Percentiles rank a stretch among this genome's conserved stretches.
These are phyloP conservation scores for Cheilosia urbana DNA, from an alignment of 2,888 invertebrate genomes.

Conservation along the genomic window DNA sequence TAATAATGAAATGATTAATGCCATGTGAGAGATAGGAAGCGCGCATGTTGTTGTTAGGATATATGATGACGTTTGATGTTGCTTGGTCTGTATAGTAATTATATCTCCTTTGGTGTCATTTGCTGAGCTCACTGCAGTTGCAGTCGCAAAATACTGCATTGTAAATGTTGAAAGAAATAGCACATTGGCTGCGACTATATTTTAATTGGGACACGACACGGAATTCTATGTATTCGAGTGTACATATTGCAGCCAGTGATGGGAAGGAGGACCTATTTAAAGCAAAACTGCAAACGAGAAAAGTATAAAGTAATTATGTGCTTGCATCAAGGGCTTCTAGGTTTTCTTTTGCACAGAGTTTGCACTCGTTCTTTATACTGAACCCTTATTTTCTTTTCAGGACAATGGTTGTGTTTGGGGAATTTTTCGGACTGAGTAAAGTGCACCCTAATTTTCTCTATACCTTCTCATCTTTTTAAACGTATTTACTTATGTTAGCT, in stretches of 20 bases:
- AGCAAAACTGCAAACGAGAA: conserved; percentile 11
- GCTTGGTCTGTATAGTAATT: not conserved
- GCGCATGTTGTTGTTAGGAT: conserved; percentile 40
- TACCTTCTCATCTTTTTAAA: too few relatives aligned
- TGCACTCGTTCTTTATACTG: not conserved
- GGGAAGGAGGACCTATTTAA: conserved; percentile 7
- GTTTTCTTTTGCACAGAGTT: not conserved
- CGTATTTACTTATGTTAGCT: too few relatives aligned
- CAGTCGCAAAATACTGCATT: conserved; percentile 26
- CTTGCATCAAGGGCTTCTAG: conserved; percentile 10
- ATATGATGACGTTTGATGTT: conserved; percentile 33
- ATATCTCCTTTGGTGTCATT: conserved; percentile 12
- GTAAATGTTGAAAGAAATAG: conserved; percentile 11
- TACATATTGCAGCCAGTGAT: too few relatives aligned
- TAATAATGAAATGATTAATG: conserved; percentile 71
- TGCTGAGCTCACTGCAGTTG: conserved; percentile 26
- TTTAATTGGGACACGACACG: conserved; percentile 39
- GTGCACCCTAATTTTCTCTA: too few relatives aligned
- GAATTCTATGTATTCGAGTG: conserved; percentile 5
- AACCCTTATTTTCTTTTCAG: not conserved
- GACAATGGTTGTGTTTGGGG: not conserved
- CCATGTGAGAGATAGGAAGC: conserved; percentile 58
- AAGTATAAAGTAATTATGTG: conserved; percentile 22
- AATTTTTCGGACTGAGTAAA: not conserved
- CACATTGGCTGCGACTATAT: conserved; percentile 31